Evolutionary conservation across 1,140 invertebrate species (phyloP).

Genomic region (Nebria ingens): DNA sequence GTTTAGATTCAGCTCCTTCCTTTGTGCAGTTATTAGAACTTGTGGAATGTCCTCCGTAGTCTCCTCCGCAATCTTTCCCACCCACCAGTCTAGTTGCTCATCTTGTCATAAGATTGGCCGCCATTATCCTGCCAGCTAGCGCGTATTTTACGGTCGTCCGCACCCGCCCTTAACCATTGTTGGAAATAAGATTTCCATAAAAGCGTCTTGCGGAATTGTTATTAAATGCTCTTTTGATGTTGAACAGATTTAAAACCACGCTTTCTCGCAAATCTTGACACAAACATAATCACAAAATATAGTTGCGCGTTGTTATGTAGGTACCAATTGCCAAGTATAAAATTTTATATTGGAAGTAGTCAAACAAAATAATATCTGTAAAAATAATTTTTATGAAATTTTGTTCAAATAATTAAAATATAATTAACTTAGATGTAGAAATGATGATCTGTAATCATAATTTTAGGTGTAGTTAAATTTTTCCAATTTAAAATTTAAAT

Average conservation of each 20-base stretch:
- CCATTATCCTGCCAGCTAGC: not conserved
- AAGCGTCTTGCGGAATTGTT: constrained; percentile 6
- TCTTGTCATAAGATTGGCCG: not conserved
- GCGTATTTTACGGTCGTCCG: not conserved
- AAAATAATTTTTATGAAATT: too few species aligned
- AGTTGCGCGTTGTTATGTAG: too few species aligned
- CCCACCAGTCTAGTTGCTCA: not conserved
- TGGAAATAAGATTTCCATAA: constrained; percentile 9
- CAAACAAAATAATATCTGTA: too few species aligned
- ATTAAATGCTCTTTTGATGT: constrained; percentile 6
- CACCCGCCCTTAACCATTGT: not conserved
- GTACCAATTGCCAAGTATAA: too few species aligned
- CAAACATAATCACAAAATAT: constrained; percentile 4
- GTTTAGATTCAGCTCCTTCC: not conserved
- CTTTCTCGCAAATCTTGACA: not conserved
- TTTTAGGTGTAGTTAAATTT: too few species aligned
- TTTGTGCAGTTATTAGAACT: constrained; percentile 7
- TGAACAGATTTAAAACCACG: not conserved
- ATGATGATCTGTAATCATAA: too few species aligned
- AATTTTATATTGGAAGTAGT: too few species aligned
- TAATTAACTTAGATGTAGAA: too few species aligned
- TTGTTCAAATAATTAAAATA: too few species aligned
- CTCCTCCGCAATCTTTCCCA: not conserved
- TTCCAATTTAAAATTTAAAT: too few species aligned
- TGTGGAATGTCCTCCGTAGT: not conserved